phyloP scores from a whole-genome alignment of 2,888 invertebrate genomes.

The Hemistola chrysoprasaria region DNA sequence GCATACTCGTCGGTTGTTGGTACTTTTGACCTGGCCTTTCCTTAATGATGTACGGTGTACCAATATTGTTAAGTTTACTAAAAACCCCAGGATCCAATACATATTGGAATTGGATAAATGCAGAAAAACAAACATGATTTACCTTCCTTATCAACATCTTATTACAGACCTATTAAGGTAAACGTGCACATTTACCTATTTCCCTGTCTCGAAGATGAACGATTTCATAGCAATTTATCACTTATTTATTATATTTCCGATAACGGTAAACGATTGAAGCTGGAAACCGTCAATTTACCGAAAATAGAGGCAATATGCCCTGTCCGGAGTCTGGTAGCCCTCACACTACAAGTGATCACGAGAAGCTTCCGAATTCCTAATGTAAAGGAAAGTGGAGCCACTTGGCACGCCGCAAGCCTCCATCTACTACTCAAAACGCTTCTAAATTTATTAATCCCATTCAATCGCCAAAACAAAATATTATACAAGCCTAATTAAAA shows the following conservation, averaged over 20 bases:
- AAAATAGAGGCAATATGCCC: slow-evolving; percentile 70
- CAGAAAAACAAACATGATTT: slow-evolving; percentile 18
- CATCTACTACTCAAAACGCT: slow-evolving; percentile 53
- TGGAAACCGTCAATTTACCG: slow-evolving; percentile 69
- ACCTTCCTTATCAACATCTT: slow-evolving; percentile 14
- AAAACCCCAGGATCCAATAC: neutral
- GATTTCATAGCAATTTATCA: slow-evolving; percentile 53
- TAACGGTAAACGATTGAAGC: slow-evolving; percentile 56
- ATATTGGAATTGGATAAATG: slow-evolving; percentile 5
- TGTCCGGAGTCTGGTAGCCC: slow-evolving; percentile 34
- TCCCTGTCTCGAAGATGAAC: slow-evolving; percentile 12
- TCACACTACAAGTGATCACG: slow-evolving; percentile 47
- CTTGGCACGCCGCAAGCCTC: slow-evolving; percentile 62
- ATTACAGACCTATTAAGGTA: slow-evolving; percentile 15
- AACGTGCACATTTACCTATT: slow-evolving; percentile 13
- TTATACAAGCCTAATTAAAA: slow-evolving; percentile 65
- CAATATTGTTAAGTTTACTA: too few species aligned
- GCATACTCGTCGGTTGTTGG: too few species aligned
- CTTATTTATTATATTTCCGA: slow-evolving; percentile 69
- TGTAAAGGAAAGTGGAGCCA: slow-evolving; percentile 56
- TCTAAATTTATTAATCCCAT: slow-evolving; percentile 66
- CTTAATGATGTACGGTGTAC: too few species aligned
- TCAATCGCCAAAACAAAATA: slow-evolving; percentile 65
- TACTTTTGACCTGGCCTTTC: too few species aligned
- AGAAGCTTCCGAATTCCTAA: slow-evolving; percentile 44